Evolutionary conservation across 2,113 vertebrate genomes (phyloP).

Genomic region (Lasiurus borealis): DNA sequence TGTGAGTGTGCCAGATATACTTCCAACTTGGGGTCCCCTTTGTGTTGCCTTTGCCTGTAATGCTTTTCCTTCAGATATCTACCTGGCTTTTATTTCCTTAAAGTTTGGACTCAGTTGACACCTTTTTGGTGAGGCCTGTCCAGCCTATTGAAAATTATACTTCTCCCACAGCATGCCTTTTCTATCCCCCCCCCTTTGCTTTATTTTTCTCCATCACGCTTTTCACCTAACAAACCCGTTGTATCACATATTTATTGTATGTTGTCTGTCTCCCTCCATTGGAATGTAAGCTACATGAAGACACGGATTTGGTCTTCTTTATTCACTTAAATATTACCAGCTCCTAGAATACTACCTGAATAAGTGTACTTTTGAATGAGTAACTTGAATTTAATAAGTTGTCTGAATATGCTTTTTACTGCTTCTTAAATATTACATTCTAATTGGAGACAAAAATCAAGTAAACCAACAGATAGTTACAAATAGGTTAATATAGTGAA

Average conservation of each 20-base stretch:
- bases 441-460: slow-evolving; percentile 20
- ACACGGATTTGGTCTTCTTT: neutral
- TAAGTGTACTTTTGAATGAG: slow-evolving; percentile 30
- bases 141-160: neutral
- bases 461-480: neutral
- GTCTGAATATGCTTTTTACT: neutral
- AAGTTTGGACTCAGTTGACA: neutral
- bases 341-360: neutral
- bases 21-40: neutral
- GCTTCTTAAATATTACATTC: slow-evolving; percentile 28
- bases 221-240: neutral
- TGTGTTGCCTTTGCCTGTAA: neutral
- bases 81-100: neutral
- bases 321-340: neutral
- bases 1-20: neutral
- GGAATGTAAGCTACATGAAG: neutral
- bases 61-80: neutral
- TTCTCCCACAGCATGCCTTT: neutral
- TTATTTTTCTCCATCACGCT: neutral
- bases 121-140: neutral
- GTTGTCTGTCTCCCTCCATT: neutral
- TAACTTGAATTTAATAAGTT: neutral
- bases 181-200: neutral
- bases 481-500: slow-evolving; percentile 5
- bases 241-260: neutral